phyloP scores from a whole-genome alignment of 2,797 vertebrate species.

The Graptemys geographica region DNA sequence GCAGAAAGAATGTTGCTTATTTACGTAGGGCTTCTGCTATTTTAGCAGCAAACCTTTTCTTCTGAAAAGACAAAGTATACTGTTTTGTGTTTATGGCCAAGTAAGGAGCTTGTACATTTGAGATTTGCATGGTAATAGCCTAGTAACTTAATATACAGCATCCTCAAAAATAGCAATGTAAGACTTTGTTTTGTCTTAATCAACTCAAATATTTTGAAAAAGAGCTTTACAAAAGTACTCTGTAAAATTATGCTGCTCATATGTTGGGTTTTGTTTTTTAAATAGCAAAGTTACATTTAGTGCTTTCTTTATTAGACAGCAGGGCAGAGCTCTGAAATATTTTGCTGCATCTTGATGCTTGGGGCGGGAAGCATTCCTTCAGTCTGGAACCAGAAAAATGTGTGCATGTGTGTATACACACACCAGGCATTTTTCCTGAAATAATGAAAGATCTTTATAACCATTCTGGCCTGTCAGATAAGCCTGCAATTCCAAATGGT shows the following conservation, averaged over 20 bases:
- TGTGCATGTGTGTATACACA: constrained; percentile 1
- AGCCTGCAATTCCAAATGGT: constrained; percentile 67
- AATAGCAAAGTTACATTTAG: constrained; percentile 32
- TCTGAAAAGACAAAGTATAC: constrained; percentile 79
- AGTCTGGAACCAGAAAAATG: constrained; percentile 43
- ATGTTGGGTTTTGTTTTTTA: constrained; percentile 12
- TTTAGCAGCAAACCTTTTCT: constrained; percentile 80
- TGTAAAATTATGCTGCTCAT: constrained; percentile 10
- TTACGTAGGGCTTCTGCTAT: constrained; percentile 88
- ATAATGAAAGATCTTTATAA: constrained; percentile 66
- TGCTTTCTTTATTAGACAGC: constrained; percentile 43
- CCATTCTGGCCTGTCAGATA: constrained; percentile 63
- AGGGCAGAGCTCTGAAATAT: constrained; percentile 59
- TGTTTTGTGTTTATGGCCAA: constrained; percentile 85
- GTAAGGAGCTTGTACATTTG: constrained; percentile 74
- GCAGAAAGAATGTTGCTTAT: constrained; percentile 94
- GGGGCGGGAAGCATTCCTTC: constrained; percentile 27
- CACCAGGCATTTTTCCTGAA: constrained; percentile 36
- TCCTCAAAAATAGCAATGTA: constrained; percentile 53
- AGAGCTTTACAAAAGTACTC: constrained; percentile 52
- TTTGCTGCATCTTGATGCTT: constrained; percentile 66
- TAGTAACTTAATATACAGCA: constrained; percentile 66
- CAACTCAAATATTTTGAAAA: constrained; percentile 18
- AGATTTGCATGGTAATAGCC: constrained; percentile 78
- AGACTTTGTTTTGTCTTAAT: constrained; percentile 63